Percentiles rank a stretch among this genome's conserved stretches.
Conservation (phyloP, 1,140 invertebrate species). For the Leptinotarsa defecta region DNA sequence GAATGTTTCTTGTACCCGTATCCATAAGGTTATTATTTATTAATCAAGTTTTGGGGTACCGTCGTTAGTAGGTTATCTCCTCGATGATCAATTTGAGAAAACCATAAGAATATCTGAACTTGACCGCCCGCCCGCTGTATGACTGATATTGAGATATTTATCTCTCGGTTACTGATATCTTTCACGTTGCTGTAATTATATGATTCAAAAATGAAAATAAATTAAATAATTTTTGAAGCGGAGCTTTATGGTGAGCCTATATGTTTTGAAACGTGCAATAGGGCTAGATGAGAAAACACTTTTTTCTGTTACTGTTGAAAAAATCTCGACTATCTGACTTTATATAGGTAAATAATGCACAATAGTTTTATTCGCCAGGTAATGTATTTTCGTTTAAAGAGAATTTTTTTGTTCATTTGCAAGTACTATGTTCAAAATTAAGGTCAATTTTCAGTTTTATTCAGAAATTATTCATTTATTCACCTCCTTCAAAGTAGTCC, state of each 20-base stretch:
- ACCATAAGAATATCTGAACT: constrained; percentile 21
- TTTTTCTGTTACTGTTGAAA: not conserved
- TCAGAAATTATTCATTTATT: too few species aligned
- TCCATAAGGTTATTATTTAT: constrained; percentile 26
- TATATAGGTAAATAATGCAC: too few species aligned
- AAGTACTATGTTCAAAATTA: too few species aligned
- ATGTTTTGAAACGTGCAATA: not conserved
- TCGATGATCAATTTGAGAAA: constrained; percentile 18
- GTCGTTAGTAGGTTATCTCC: constrained; percentile 24
- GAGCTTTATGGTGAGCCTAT: too few species aligned
- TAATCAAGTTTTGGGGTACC: constrained; percentile 27
- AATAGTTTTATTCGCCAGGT: too few species aligned
- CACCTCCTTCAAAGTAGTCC: too few species aligned
- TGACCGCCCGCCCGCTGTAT: constrained; percentile 21
- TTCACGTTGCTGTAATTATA: constrained; percentile 20
- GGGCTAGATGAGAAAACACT: not conserved
- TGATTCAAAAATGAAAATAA: constrained; percentile 19
- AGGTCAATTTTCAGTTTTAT: too few species aligned
- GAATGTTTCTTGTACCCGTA: constrained; percentile 15
- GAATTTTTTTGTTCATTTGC: too few species aligned
- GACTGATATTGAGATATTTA: constrained; percentile 27
- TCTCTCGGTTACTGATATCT: constrained; percentile 25
- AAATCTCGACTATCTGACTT: too few species aligned
- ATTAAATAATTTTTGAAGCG: constrained; percentile 8
- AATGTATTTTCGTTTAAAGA: too few species aligned